Conservation (phyloP, 2,113 vertebrate species). For the Ptilonorhynchus violaceus region DNA sequence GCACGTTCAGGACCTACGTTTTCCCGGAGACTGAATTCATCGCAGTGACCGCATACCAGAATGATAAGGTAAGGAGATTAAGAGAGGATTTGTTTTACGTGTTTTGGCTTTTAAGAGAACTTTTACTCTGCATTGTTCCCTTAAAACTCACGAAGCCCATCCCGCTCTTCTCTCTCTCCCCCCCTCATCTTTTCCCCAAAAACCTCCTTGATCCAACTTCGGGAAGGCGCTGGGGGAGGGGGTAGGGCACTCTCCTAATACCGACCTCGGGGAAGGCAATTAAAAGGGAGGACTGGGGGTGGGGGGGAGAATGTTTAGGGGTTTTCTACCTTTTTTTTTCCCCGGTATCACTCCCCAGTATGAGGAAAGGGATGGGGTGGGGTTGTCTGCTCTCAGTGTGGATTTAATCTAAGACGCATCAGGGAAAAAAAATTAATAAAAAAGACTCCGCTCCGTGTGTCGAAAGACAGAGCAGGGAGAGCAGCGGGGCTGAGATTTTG, state of each 20-base stretch:
- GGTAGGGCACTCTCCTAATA: not conserved
- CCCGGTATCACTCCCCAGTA: not conserved
- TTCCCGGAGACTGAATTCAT: slow-evolving; percentile 99
- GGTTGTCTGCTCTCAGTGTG: not conserved
- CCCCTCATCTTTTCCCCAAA: not conserved
- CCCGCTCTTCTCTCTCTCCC: not conserved
- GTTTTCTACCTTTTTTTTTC: not conserved
- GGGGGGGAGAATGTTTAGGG: not conserved
- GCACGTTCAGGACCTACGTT: slow-evolving; percentile 96
- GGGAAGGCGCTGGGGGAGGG: not conserved
- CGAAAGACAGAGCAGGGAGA: slow-evolving; percentile 2
- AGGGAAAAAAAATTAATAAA: not conserved
- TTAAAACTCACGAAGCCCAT: slow-evolving; percentile 11
- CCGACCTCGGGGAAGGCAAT: not conserved
- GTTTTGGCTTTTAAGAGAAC: slow-evolving; percentile 47
- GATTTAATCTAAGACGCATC: slow-evolving; percentile 1
- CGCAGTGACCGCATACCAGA: slow-evolving; percentile 98
- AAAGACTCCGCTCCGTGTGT: not conserved
- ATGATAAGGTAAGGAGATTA: slow-evolving; percentile 90
- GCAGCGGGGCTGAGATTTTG: not conserved
- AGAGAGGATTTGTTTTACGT: slow-evolving; percentile 54
- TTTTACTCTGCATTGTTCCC: slow-evolving; percentile 28
- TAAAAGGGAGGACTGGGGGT: not conserved
- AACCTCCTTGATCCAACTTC: not conserved
- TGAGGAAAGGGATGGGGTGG: not conserved